phyloP scores from a whole-genome alignment of 2,797 vertebrate genomes.

The Anomalospiza imberbis region DNA sequence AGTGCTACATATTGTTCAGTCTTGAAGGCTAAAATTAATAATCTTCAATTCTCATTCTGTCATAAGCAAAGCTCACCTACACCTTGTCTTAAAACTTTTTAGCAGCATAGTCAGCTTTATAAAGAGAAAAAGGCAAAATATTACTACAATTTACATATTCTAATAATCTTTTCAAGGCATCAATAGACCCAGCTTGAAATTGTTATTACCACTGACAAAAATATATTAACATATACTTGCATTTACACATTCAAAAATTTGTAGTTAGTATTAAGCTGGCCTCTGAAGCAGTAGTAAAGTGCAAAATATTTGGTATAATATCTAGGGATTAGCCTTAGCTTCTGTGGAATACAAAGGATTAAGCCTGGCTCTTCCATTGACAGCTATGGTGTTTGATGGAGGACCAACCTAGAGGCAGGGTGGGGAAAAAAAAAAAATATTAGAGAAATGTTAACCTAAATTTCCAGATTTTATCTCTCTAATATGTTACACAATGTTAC shows the following conservation, averaged over 20 bases:
- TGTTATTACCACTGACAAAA: constrained; percentile 53
- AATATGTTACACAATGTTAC: not conserved
- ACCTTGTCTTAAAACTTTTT: constrained; percentile 54
- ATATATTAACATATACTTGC: constrained; percentile 76
- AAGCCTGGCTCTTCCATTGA: constrained; percentile 74
- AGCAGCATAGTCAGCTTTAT: constrained; percentile 71
- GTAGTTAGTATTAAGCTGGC: constrained; percentile 37
- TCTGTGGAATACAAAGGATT: constrained; percentile 56
- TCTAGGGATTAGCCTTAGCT: constrained; percentile 61
- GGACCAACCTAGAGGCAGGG: constrained; percentile 70
- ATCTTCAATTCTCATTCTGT: constrained; percentile 28
- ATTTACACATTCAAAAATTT: constrained; percentile 67
- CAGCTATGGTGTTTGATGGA: constrained; percentile 72
- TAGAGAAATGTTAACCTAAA: not conserved
- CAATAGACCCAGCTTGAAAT: constrained; percentile 46
- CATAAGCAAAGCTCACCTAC: constrained; percentile 56
- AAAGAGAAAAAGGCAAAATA: constrained; percentile 62
- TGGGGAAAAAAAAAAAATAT: not conserved
- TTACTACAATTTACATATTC: constrained; percentile 73
- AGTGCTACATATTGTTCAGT: constrained; percentile 32
- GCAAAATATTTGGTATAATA: constrained; percentile 30
- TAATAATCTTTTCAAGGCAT: constrained; percentile 66
- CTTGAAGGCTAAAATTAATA: constrained; percentile 46
- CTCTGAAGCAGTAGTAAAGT: constrained; percentile 53
- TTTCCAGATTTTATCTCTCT: not conserved